phyloP scores from a whole-genome alignment of 1,140 invertebrate species.

The Antheraea mylitta region DNA sequence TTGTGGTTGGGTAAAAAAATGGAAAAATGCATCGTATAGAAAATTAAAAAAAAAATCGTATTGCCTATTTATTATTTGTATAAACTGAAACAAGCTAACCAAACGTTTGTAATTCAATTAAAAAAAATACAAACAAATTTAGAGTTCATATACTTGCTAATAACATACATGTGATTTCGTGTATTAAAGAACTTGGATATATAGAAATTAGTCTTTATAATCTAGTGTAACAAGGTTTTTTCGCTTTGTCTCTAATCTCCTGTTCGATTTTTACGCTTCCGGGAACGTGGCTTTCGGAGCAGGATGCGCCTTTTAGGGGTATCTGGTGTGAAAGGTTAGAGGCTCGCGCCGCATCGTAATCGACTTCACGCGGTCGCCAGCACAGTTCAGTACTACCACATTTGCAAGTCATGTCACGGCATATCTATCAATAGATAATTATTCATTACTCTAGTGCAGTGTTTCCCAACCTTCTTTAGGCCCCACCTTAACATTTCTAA shows the following conservation, averaged over 20 bases:
- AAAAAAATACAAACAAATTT: too few relatives aligned
- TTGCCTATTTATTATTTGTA: too few relatives aligned
- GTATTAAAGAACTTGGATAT: too few relatives aligned
- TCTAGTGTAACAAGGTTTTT: conserved; percentile 22
- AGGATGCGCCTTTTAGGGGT: conserved; percentile 35
- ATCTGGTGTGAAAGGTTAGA: conserved; percentile 49
- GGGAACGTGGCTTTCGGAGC: conserved; percentile 38
- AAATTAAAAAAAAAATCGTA: too few relatives aligned
- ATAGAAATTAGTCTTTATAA: not conserved
- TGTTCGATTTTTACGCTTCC: conserved; percentile 49
- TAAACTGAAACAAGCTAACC: too few relatives aligned
- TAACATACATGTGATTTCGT: too few relatives aligned
- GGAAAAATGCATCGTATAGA: too few relatives aligned
- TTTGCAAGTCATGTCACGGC: conserved; percentile 59
- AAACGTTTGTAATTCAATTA: too few relatives aligned
- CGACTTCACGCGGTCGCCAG: conserved; percentile 49
- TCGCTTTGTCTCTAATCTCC: conserved; percentile 31
- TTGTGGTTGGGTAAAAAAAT: too few relatives aligned
- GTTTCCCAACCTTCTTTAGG: too few relatives aligned
- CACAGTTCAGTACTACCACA: conserved; percentile 53
- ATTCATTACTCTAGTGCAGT: not conserved
- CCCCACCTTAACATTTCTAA: too few relatives aligned
- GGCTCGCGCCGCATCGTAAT: conserved; percentile 49
- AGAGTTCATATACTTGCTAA: too few relatives aligned
- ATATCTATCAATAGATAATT: conserved; percentile 46